These are phyloP conservation scores for Alectoris magna DNA, from an alignment of 2,797 vertebrate genomes.

Conservation along the genomic window DNA sequence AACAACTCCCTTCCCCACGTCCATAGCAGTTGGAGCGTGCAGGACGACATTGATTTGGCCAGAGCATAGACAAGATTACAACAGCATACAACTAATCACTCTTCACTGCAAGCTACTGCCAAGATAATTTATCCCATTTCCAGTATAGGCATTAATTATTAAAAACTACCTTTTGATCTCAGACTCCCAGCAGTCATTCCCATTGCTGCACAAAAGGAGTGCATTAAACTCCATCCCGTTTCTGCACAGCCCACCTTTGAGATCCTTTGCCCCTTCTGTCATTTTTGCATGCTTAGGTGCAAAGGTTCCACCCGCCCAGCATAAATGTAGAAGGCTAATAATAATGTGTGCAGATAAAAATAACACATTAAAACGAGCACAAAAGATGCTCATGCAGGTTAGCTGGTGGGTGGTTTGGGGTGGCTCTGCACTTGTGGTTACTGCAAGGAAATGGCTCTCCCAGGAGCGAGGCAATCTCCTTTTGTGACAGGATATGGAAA, in stretches of 20 bases:
- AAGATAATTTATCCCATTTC: background rate
- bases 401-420: background rate
- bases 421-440: too few species aligned
- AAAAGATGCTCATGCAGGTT: background rate
- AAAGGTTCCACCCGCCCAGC: fast-evolving
- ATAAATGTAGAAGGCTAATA: background rate
- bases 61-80: fast-evolving
- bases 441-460: background rate
- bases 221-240: background rate
- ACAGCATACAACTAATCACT: fast-evolving
- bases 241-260: background rate
- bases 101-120: background rate
- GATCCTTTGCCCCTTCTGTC: background rate
- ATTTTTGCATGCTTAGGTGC: background rate
- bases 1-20: fast-evolving
- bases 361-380: background rate
- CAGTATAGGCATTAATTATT: background rate
- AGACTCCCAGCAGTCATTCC: background rate
- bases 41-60: background rate
- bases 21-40: fast-evolving
- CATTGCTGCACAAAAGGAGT: background rate
- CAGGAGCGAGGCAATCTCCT: background rate
- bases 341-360: background rate
- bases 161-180: background rate
- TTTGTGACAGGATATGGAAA: background rate